Evolutionary conservation across 2,888 invertebrate genomes (phyloP).

Genomic region (Lycophotia porphyrea): DNA sequence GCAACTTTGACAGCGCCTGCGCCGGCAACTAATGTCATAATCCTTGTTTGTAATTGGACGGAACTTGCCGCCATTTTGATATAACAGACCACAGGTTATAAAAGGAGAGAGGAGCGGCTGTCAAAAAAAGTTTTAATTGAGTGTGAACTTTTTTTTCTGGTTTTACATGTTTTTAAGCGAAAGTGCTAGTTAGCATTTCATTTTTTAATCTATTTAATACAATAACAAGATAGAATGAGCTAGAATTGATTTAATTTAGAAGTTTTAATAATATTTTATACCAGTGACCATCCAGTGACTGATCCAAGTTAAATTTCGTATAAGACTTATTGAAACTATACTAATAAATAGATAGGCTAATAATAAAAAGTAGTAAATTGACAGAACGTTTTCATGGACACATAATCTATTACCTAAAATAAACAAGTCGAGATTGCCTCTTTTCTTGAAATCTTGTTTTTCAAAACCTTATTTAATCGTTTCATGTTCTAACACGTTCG

Average conservation of each 20-base stretch:
- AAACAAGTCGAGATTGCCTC: neutral
- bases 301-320: neutral
- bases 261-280: neutral
- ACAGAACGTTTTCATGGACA: too few relatives aligned
- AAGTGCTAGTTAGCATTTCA: neutral
- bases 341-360: neutral
- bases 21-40: conserved; percentile 60
- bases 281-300: too few relatives aligned
- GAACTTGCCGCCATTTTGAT: conserved; percentile 45
- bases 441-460: neutral
- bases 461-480: neutral
- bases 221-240: neutral
- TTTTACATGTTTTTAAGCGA: neutral
- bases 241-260: neutral
- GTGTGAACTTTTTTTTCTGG: neutral
- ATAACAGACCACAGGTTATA: conserved; percentile 14
- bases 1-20: conserved; percentile 65
- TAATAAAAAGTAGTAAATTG: too few relatives aligned
- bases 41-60: conserved; percentile 56
- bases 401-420: neutral
- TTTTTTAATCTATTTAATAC: neutral
- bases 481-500: neutral
- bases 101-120: conserved; percentile 3
- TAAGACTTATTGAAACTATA: neutral
- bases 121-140: conserved; percentile 5